phyloP scores from a whole-genome alignment of 2,113 vertebrate species.

The Cottus gobio region DNA sequence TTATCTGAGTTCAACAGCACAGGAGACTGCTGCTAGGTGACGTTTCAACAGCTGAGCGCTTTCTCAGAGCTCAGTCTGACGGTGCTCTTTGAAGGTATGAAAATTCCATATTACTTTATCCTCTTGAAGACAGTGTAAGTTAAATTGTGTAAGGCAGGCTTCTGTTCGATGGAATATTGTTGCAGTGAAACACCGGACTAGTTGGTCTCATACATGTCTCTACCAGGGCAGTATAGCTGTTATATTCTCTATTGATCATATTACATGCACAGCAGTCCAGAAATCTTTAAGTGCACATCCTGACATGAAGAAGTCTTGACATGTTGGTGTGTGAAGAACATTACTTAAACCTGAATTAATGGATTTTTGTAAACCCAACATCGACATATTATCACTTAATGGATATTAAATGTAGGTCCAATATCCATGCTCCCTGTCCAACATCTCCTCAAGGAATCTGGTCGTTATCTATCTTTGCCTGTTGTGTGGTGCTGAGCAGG shows the following conservation, averaged over 20 bases:
- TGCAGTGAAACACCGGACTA: neutral
- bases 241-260: neutral
- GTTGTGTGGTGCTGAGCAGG: neutral
- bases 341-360: neutral
- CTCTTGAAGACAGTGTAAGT: constrained; percentile 5
- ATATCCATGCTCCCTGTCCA: too few relatives aligned
- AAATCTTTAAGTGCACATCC: neutral
- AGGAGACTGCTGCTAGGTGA: constrained; percentile 41
- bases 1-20: constrained; percentile 67
- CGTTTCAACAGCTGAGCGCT: constrained; percentile 41
- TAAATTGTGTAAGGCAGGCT: neutral
- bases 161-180: constrained; percentile 24
- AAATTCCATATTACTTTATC: constrained; percentile 33
- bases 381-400: neutral
- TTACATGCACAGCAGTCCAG: neutral
- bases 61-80: constrained; percentile 41
- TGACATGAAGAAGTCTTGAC: neutral
- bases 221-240: neutral
- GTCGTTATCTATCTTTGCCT: neutral
- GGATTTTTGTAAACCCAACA: neutral
- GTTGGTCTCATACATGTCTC: constrained; percentile 8
- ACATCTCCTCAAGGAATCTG: neutral
- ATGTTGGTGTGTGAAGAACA: neutral
- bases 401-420: too few relatives aligned
- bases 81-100: constrained; percentile 33